phyloP scores from a whole-genome alignment of 2,113 vertebrate species.

The Thamnophis sirtalis region DNA sequence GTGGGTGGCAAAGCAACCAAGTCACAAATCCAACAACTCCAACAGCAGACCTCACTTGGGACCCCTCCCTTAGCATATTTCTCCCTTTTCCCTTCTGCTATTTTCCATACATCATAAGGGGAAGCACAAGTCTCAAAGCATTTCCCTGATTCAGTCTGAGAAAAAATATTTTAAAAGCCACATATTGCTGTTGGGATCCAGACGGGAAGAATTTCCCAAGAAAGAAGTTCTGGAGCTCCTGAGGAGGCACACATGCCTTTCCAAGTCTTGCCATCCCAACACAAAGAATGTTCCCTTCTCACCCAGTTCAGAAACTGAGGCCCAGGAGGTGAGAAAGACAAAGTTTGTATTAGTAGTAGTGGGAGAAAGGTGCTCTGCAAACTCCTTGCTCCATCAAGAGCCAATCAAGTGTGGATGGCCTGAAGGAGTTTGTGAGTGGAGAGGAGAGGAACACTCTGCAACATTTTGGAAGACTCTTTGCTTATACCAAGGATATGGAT shows the following conservation, averaged over 20 bases:
- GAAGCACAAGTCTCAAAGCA: not conserved
- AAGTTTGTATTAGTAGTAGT: not conserved
- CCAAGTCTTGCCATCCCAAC: not conserved
- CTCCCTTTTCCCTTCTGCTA: not conserved
- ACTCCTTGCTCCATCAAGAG: not conserved
- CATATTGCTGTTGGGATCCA: not conserved
- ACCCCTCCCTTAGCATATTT: not conserved
- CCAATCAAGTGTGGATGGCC: not conserved
- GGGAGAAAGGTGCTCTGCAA: not conserved
- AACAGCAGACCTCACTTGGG: fast-evolving
- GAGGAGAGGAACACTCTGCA: not conserved
- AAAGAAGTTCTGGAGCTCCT: not conserved
- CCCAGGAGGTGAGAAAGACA: not conserved
- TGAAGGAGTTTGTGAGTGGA: not conserved
- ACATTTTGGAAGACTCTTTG: not conserved
- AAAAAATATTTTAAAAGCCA: not conserved
- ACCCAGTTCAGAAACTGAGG: not conserved
- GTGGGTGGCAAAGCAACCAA: not conserved
- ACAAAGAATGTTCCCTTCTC: not conserved
- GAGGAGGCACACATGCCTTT: not conserved
- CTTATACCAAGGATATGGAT: not conserved
- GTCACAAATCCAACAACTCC: not conserved
- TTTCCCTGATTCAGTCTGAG: not conserved
- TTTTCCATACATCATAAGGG: not conserved
- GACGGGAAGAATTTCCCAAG: not conserved